Percentiles rank a stretch among this genome's conserved stretches.
Conservation (phyloP, 2,797 vertebrate genomes). For the Calcarius lapponicus region DNA sequence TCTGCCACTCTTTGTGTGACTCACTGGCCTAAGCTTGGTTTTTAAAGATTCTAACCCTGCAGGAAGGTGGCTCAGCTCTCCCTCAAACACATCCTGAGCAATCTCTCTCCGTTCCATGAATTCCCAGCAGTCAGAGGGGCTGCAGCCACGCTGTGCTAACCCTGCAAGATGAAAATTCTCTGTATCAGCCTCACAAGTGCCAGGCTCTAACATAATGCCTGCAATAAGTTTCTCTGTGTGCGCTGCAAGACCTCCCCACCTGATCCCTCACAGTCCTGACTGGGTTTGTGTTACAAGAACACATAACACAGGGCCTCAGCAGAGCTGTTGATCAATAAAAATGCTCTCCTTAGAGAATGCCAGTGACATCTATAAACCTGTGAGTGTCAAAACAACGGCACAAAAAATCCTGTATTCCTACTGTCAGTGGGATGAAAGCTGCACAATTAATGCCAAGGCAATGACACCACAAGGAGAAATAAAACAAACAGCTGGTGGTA, state of each 20-base stretch:
- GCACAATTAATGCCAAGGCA: slow-evolving; percentile 65
- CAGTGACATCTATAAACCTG: slow-evolving; percentile 71
- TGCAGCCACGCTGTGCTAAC: not conserved
- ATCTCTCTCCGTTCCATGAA: not conserved
- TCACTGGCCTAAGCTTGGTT: not conserved
- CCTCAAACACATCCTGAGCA: not conserved
- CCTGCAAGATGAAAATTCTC: slow-evolving; percentile 12
- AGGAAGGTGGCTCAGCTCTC: not conserved
- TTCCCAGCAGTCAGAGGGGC: not conserved
- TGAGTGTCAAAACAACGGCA: slow-evolving; percentile 59
- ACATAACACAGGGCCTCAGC: slow-evolving; percentile 47
- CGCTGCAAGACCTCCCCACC: slow-evolving; percentile 35
- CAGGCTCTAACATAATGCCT: not conserved
- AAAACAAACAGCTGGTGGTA: slow-evolving; percentile 65
- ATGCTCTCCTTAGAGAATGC: slow-evolving; percentile 48
- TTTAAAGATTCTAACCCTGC: not conserved
- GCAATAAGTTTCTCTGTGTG: slow-evolving; percentile 31
- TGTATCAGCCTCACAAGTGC: not conserved
- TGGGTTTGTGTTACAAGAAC: slow-evolving; percentile 45
- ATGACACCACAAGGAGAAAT: slow-evolving; percentile 69
- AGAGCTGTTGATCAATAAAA: slow-evolving; percentile 72
- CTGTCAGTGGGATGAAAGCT: slow-evolving; percentile 55
- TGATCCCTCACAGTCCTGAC: slow-evolving; percentile 5
- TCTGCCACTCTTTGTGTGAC: not conserved
- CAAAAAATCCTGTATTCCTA: slow-evolving; percentile 18